Base-by-base conservation (phyloP, 2,113 vertebrate species). In the Pseudonaja textilis region DNA sequence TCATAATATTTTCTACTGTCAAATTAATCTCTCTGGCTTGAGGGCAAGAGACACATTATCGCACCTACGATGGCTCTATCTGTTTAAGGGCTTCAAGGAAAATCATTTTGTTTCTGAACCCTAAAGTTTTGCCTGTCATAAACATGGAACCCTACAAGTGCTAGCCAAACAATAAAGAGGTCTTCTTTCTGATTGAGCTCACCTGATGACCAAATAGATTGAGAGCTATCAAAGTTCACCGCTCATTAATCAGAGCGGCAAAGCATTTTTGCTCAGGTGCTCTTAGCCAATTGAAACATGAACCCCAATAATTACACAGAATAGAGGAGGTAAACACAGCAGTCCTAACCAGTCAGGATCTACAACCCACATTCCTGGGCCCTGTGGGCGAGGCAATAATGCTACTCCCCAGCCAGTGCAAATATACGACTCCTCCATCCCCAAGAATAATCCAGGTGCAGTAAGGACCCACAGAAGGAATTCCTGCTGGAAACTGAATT, bases 291-390 rank as follows among this genome's bases (percentile, higher is more conserved):
- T 20, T 20, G 57, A 89, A 54, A 64, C 16, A 85, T 39, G 92
- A 64, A 54, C 90, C 56, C 56, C 87, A 91, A 64, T 59, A 56
- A 85, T 64, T 86, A 74, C 25, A 50, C 10, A 88, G 52, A 81
- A 86, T 64, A 57, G 45, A 45, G 90, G 57, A 16, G 42, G 55
- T 87, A 45, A 85, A 34, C 56, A n/a, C 23, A 42, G 87, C 5
- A 11, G 18, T 29, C 74, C 34, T 54, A 86, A 59, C 90, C 90
- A 93, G 61, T 89, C 87, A 61, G 90, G 69, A 54, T n/a, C 42
- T 34, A 47, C 93, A 90, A 64, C 56, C n/a, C 25, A 90, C 92
- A 87, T 93, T 90, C 92, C 92, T 90, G 89, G 89, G 56, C 22
- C 47, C n/a, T 39, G 61, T 93, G 88, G 92, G 92, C 16, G 89